Percentiles rank a stretch among this genome's conserved stretches.
These are phyloP conservation scores for Bothrops jararaca DNA, from an alignment of 2,113 vertebrate species.

Conservation along the genomic window DNA sequence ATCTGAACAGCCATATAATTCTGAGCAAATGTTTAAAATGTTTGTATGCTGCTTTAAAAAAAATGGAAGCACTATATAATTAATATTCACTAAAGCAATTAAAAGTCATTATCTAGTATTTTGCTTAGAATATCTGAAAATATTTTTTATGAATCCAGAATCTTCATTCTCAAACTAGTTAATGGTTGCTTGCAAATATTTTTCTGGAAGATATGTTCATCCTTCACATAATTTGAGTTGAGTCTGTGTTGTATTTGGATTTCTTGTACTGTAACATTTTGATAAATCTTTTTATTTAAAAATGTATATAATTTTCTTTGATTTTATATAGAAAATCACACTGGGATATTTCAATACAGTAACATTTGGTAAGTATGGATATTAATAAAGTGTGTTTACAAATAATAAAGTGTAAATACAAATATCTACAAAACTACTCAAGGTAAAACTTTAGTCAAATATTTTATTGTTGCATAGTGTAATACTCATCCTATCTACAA, in stretches of 20 bases:
- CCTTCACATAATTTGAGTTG: neutral
- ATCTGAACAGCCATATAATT: neutral
- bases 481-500: neutral
- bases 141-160: neutral
- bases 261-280: neutral
- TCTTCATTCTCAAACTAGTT: neutral
- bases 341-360: neutral
- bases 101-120: neutral
- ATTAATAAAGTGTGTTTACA: neutral
- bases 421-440: neutral
- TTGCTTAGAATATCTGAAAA: neutral
- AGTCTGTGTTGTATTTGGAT: neutral
- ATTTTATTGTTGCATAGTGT: neutral
- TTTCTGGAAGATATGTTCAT: neutral
- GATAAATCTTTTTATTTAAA: neutral
- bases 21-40: neutral
- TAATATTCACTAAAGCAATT: neutral
- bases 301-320: neutral
- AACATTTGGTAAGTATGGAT: conserved; percentile 10
- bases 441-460: neutral
- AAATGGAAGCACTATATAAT: neutral
- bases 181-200: neutral
- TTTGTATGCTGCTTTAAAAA: neutral
- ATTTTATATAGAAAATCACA: neutral
- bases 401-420: neutral